Evolutionary conservation across 2,113 vertebrate genomes (phyloP), one percentile per base, ranked within the genome.

Genomic region (Rhynchomys soricoides): DNA sequence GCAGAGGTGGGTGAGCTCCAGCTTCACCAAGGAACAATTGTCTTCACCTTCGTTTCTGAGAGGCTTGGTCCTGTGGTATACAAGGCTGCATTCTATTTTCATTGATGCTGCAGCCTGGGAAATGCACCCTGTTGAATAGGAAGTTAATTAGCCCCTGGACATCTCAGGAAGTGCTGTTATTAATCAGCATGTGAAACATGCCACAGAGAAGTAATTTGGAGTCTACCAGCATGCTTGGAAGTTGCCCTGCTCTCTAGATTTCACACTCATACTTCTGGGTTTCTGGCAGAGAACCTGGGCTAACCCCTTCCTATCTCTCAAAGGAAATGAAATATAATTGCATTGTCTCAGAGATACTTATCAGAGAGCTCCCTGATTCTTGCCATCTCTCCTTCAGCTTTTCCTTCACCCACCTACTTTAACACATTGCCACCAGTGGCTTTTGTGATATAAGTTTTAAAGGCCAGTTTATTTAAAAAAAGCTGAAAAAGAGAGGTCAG

Each of bases 401-500:
- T 22, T 13, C 34, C 24, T 70, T 78, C 55, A 83, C 62, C 50
- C 88, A 55, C 40, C 74, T 85, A 59, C 91, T 90, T 4, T 74
- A 91, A 91, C 62, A 93, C 83, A 55, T 62, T 66, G 78, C 90
- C 64, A 88, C n/a, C 92, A 79, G 50, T 1, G 0, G 68, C 74
- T 91, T 74, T 66, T 86, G 55, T 45, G 31, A 45, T 43, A 50
- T 90, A 85, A 45, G 94, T 93, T 82, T 96, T 88, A 73, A 43
- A 94, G 52, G 82, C 73, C 66, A 34, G 74, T 93, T 92, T 96
- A 92, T 97, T 95, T 88, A 95, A 62, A 85, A 87, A 93, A 92
- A 75, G 48, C 86, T 94, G 71, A 92, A 71, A 93, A 86, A 62
- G 57, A 74, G 88, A 87, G 85, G 50, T 93, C 94, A 93, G 29